Evolutionary conservation across 2,888 invertebrate genomes (phyloP).

Genomic region (Diadromus collaris): DNA sequence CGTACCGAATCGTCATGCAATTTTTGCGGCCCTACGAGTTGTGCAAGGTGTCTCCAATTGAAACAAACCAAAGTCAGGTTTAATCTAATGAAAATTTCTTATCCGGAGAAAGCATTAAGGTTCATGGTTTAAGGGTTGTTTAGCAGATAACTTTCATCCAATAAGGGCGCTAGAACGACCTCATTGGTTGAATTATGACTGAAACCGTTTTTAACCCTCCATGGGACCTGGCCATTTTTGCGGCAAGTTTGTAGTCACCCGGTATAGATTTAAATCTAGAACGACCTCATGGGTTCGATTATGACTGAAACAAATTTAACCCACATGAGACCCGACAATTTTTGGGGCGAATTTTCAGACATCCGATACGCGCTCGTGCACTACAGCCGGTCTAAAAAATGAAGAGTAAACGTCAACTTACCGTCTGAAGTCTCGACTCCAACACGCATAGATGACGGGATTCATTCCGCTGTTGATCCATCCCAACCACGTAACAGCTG

Average conservation of each 20-base stretch:
- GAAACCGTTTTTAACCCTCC: neutral
- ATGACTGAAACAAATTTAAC: neutral
- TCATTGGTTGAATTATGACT: neutral
- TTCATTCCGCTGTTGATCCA: conserved; percentile 99
- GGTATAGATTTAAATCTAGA: neutral
- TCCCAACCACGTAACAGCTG: conserved; percentile 96
- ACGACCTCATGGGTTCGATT: neutral
- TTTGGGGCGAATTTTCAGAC: neutral
- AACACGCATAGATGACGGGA: conserved; percentile 99
- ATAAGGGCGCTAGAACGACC: neutral
- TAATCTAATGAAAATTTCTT: neutral
- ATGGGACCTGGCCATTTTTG: no score
- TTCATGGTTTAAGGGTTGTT: neutral
- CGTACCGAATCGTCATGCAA: neutral
- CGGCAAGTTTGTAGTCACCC: no score
- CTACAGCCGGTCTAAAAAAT: neutral
- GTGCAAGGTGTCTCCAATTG: neutral
- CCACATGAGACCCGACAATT: no score
- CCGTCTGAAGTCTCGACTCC: conserved; percentile 98
- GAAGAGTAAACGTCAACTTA: conserved; percentile 78
- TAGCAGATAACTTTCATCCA: neutral
- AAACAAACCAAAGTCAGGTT: neutral
- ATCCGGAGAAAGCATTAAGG: neutral
- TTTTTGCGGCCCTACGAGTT: neutral
- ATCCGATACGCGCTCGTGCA: neutral